Evolutionary conservation across 2,797 vertebrate genomes (phyloP), one percentile per base, ranked within the genome.

Genomic region (Zenarchopterus dispar): DNA sequence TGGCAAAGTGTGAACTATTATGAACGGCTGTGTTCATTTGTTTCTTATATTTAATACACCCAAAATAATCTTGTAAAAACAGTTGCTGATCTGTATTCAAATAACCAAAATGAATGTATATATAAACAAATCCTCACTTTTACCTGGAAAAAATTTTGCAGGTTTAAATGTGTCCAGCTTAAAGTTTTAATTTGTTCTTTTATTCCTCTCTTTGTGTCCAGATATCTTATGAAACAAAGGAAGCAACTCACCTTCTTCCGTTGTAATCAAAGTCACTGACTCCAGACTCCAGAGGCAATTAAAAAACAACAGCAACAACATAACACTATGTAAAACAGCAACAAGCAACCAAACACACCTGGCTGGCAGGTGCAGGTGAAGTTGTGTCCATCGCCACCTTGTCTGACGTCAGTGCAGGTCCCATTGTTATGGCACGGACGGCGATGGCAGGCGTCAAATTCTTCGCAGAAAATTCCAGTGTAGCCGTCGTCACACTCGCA

Each of bases 381-480:
- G 73, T 96, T 96, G 71, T 68, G 93, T 53, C 95, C 94, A 1
- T 94, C 84, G 0, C 92, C 94, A 42, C 95, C 96, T 77, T 98
- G 95, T 9, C 81, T 83, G 3, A 93, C 67, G 19, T 98, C 96
- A 0, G 82, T 61, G 72, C 97, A 99, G 70, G 94, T 95, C 47
- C 92, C 95, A 0, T 97, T 95, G 88, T 97, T 97, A 84, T 89
- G 92, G 62, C 97, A 99, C 1, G 95, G 95, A 1, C 92, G 91
- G 76, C 74, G 89, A 70, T 93, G 94, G 84, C 97, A 99, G 41
- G 96, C 97, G 0, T 99, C 94, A 18, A 95, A 97, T 80, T 99
- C 97, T 82, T 98, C 96, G 52, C 97, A 99, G 87, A 95, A 93
- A 50, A 94, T 91, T 2, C 97, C 97, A 5, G 85, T 89, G 56